Conservation (phyloP, 2,797 vertebrate genomes). For the Phrynocephalus forsythii region DNA sequence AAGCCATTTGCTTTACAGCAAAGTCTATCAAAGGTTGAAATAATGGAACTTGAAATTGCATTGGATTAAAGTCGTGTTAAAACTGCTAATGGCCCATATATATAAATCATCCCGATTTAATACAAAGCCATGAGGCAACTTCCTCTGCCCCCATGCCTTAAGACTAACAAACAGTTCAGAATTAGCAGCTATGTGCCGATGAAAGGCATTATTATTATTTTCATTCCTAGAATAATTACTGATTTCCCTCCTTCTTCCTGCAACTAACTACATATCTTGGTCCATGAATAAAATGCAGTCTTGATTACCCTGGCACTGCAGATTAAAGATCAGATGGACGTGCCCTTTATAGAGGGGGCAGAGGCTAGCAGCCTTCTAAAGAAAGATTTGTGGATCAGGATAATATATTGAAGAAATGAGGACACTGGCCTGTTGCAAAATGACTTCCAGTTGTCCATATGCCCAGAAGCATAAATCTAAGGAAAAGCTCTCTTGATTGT, state of each 20-base stretch:
- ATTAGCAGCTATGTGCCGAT: neutral
- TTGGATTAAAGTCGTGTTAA: conserved; percentile 10
- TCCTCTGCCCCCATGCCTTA: neutral
- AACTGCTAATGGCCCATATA: conserved; percentile 13
- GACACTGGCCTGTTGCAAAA: conserved; percentile 65
- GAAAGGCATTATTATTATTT: neutral
- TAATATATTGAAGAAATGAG: conserved; percentile 40
- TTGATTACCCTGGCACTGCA: conserved; percentile 21
- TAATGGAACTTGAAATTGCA: conserved; percentile 43
- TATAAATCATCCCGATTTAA: conserved; percentile 39
- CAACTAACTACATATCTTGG: neutral
- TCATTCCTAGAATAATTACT: neutral
- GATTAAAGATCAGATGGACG: neutral
- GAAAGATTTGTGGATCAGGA: conserved; percentile 40
- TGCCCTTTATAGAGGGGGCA: conserved; percentile 11
- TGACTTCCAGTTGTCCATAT: conserved; percentile 69
- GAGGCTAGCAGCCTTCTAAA: conserved; percentile 34
- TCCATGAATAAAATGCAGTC: conserved; percentile 15
- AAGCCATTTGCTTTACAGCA: conserved; percentile 37
- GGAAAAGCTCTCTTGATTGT: conserved; percentile 70
- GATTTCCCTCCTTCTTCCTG: neutral
- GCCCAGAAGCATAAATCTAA: conserved; percentile 69
- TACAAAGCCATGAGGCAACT: neutral
- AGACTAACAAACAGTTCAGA: neutral
- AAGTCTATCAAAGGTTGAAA: conserved; percentile 49